phyloP scores from a whole-genome alignment of 2,113 vertebrate genomes.

The Nyctibius bracteatus region DNA sequence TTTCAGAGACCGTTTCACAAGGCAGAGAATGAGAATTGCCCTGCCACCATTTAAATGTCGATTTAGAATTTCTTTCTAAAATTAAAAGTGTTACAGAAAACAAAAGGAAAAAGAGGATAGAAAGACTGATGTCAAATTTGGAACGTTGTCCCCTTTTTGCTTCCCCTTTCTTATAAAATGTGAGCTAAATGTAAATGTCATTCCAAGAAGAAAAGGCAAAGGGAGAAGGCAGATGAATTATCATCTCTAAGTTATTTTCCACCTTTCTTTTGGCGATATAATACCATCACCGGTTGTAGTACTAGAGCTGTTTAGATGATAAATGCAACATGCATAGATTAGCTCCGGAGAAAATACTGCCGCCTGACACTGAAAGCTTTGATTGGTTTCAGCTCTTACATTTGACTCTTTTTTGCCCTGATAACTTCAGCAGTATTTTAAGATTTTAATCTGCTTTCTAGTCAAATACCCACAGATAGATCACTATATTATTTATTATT shows the following conservation, averaged over 20 bases:
- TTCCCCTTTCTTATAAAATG: conserved; percentile 55
- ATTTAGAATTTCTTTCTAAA: conserved; percentile 74
- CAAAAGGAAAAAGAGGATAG: not conserved
- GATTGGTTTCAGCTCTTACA: conserved; percentile 53
- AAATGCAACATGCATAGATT: conserved; percentile 63
- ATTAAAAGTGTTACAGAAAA: conserved; percentile 61
- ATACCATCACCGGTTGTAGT: conserved; percentile 42
- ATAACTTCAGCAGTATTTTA: conserved; percentile 68
- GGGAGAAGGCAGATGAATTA: conserved; percentile 41
- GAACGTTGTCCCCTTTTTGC: conserved; percentile 30
- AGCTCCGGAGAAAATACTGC: conserved; percentile 13
- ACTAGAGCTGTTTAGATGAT: conserved; percentile 62
- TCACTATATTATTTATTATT: conserved; percentile 55
- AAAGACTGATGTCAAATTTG: conserved; percentile 50
- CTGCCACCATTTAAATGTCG: conserved; percentile 81
- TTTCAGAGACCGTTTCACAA: conserved; percentile 76
- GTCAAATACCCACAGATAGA: conserved; percentile 40
- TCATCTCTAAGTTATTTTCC: not conserved
- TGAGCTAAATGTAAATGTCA: conserved; percentile 52
- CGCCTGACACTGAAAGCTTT: conserved; percentile 36
- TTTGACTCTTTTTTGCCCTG: conserved; percentile 54
- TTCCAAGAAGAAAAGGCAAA: not conserved
- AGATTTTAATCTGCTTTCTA: conserved; percentile 69
- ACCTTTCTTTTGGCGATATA: conserved; percentile 30
- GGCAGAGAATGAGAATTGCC: conserved; percentile 77